Evolutionary conservation across 2,888 invertebrate species (phyloP).

Genomic region (Microplitis manilae): DNA sequence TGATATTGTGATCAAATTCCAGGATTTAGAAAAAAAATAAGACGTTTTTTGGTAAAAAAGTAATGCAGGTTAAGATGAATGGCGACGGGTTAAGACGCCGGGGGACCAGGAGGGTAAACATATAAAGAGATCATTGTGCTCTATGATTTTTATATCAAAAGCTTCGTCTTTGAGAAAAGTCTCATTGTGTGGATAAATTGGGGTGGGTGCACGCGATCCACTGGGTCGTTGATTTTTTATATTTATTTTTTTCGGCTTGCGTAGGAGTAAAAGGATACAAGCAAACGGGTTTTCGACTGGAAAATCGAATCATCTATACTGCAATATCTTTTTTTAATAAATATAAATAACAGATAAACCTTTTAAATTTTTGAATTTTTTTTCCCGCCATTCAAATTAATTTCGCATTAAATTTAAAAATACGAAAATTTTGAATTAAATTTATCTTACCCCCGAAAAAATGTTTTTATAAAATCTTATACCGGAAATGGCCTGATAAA

Average conservation of each 20-base stretch:
- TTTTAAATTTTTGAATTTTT: no score
- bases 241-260: neutral
- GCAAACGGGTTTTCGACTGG: neutral
- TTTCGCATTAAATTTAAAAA: no score
- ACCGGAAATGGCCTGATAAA: no score
- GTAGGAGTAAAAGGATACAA: neutral
- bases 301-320: neutral
- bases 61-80: neutral
- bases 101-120: neutral
- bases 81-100: neutral
- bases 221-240: neutral
- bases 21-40: neutral
- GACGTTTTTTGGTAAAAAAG: neutral
- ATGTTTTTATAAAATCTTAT: no score
- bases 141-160: neutral
- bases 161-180: neutral
- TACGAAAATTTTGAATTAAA: no score
- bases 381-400: no score
- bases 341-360: no score
- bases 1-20: neutral
- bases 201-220: neutral
- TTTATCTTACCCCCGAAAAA: no score
- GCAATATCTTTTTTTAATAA: neutral
- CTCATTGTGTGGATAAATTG: neutral
- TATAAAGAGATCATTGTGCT: neutral